Conservation (phyloP, 2,888 invertebrate genomes). For the Drosophila aldrichi region DNA sequence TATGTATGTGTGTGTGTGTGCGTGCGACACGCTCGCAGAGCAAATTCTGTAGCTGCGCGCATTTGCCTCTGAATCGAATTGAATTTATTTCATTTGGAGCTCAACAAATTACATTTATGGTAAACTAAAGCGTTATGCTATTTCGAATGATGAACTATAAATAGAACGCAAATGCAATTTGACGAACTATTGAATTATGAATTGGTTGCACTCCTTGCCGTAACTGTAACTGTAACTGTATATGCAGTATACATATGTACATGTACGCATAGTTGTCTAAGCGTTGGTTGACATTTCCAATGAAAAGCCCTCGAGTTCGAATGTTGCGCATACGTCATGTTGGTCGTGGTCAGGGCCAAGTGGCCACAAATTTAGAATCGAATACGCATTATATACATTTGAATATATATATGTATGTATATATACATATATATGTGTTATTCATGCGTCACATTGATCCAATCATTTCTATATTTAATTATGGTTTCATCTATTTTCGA, state of each 20-base stretch:
- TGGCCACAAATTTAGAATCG: slow-evolving; percentile 24
- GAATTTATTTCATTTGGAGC: slow-evolving; percentile 30
- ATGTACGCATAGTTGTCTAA: not conserved
- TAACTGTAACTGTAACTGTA: not conserved
- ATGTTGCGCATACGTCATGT: slow-evolving; percentile 55
- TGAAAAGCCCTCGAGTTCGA: slow-evolving; percentile 1
- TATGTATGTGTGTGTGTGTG: slow-evolving; percentile 4
- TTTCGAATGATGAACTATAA: slow-evolving; percentile 23
- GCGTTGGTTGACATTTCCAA: slow-evolving; percentile 24
- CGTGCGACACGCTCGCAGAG: slow-evolving; percentile 10
- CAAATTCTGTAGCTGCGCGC: slow-evolving; percentile 33
- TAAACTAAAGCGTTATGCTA: slow-evolving; percentile 21
- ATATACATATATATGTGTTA: slow-evolving; percentile 5
- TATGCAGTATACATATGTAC: too few species aligned
- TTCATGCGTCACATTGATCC: slow-evolving; percentile 53
- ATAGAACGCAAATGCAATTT: slow-evolving; percentile 36
- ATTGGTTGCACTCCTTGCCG: slow-evolving; percentile 5
- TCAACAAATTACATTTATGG: slow-evolving; percentile 30
- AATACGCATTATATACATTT: slow-evolving; percentile 11
- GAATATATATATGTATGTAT: not conserved
- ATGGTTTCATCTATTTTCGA: slow-evolving; percentile 43
- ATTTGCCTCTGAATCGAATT: slow-evolving; percentile 36
- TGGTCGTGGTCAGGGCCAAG: slow-evolving; percentile 53
- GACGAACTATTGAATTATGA: slow-evolving; percentile 25
- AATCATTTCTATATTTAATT: slow-evolving; percentile 57